A percentile compares a stretch with the other conserved stretches of the same genome.
phyloP scores from a whole-genome alignment of 2,888 invertebrate species.

The Euplagia quadripunctaria region DNA sequence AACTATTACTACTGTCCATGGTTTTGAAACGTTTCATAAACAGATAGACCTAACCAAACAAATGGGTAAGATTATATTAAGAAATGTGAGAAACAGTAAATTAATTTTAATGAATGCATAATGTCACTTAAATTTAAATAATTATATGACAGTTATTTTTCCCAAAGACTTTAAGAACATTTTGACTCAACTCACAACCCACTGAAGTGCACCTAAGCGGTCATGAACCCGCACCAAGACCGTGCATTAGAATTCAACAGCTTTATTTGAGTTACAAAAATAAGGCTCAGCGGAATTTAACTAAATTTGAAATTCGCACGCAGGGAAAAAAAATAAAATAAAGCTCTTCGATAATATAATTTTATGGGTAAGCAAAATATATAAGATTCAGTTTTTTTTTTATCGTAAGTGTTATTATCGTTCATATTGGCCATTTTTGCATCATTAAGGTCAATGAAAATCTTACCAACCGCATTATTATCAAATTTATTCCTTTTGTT shows the following conservation, averaged over 20 bases:
- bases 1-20: background rate
- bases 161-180: conserved; percentile 50
- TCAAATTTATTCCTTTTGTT: background rate
- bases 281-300: conserved; percentile 38
- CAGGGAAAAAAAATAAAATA: conserved; percentile 1
- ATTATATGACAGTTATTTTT: background rate
- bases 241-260: conserved; percentile 52
- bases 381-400: background rate
- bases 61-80: background rate
- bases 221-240: conserved; percentile 61
- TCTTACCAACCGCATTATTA: conserved; percentile 9
- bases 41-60: background rate
- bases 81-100: background rate
- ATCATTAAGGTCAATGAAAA: conserved; percentile 4
- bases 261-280: conserved; percentile 50
- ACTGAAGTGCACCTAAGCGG: conserved; percentile 68
- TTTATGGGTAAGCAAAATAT: background rate
- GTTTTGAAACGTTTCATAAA: background rate
- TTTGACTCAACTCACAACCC: conserved; percentile 58
- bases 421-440: background rate
- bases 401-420: conserved; percentile 4
- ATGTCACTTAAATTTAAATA: background rate
- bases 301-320: conserved; percentile 13
- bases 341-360: background rate
- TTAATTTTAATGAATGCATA: background rate